Percentiles rank a stretch among this genome's conserved stretches.
Conservation (phyloP, 2,888 invertebrate species). For the Leucozona laternaria region DNA sequence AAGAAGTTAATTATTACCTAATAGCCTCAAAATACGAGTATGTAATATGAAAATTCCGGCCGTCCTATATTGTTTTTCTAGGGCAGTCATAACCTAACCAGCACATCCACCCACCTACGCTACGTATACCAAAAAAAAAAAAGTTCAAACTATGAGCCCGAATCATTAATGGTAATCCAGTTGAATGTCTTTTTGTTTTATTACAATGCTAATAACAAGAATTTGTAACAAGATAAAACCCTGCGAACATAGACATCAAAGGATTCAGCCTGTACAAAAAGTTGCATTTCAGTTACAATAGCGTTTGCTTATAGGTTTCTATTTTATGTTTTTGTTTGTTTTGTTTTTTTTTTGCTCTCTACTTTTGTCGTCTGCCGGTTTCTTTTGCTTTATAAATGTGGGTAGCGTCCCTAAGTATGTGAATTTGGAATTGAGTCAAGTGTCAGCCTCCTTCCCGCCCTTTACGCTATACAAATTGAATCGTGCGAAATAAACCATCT, state of each 20-base stretch:
- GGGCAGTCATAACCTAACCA: background rate
- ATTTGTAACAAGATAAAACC: constrained; percentile 48
- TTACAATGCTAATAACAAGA: constrained; percentile 44
- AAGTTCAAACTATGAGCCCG: constrained; percentile 3
- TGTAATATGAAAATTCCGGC: background rate
- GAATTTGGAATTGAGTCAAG: constrained; percentile 67
- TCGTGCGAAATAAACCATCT: constrained; percentile 45
- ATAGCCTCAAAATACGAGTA: background rate
- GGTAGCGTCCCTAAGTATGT: constrained; percentile 18
- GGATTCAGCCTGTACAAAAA: constrained; percentile 43
- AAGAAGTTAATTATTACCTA: background rate
- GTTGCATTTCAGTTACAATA: constrained; percentile 55
- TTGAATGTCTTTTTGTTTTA: constrained; percentile 32
- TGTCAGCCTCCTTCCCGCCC: constrained; percentile 50
- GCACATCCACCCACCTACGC: background rate
- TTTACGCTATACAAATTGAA: constrained; percentile 56
- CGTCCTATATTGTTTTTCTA: background rate
- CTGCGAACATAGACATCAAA: constrained; percentile 46
- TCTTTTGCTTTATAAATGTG: constrained; percentile 10
- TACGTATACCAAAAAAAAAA: background rate
- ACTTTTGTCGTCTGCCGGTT: constrained; percentile 25
- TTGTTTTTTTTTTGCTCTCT: constrained; percentile 27
- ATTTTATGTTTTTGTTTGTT: constrained; percentile 30
- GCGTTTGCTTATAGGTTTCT: background rate
- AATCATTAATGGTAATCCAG: constrained; percentile 45